These are phyloP conservation scores for Drosophila ambigua DNA, from an alignment of 1,140 invertebrate species.

Conservation along the genomic window DNA sequence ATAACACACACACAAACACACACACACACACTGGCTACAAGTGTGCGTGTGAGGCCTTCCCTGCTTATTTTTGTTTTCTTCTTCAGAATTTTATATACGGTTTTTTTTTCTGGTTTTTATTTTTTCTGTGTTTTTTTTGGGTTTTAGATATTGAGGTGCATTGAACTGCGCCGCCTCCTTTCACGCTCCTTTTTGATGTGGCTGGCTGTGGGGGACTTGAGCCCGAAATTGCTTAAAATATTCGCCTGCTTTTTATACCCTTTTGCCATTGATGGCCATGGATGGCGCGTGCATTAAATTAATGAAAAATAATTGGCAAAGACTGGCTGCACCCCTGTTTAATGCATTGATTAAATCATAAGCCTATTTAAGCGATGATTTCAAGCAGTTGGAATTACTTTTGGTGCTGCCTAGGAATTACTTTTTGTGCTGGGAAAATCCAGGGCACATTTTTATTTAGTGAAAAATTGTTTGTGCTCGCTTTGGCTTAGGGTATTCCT, in stretches of 20 bases:
- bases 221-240: neutral
- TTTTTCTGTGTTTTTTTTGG: slow-evolving; percentile 26
- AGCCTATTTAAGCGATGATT: neutral
- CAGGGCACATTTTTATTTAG: no score
- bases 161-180: slow-evolving; percentile 56
- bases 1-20: slow-evolving; percentile 54
- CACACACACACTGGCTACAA: slow-evolving; percentile 13
- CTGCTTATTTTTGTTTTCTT: slow-evolving; percentile 39
- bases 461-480: no score
- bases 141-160: slow-evolving; percentile 67
- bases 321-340: no score
- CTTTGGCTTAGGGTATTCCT: neutral
- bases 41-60: slow-evolving; percentile 32
- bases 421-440: no score
- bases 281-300: no score
- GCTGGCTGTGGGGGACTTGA: slow-evolving; percentile 7
- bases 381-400: no score
- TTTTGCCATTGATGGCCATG: neutral
- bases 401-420: no score
- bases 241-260: neutral
- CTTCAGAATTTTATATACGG: neutral
- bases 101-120: slow-evolving; percentile 28
- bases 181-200: slow-evolving; percentile 17
- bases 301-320: no score
- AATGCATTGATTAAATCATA: no score